These are phyloP conservation scores for Pissodes strobi DNA, from an alignment of 1,140 invertebrate species.

Conservation along the genomic window DNA sequence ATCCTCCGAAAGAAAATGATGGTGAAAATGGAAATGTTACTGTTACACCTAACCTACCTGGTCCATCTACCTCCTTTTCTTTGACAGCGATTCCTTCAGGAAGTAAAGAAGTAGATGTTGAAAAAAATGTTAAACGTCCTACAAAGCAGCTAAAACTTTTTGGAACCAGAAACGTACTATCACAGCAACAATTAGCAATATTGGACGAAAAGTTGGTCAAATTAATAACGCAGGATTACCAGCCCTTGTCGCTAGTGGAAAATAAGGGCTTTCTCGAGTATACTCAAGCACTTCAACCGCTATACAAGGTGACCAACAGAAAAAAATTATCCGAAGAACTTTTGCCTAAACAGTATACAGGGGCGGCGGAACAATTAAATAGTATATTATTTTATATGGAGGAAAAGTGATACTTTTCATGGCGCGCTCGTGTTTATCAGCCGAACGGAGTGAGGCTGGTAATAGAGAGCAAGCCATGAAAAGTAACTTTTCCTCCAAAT, in stretches of 20 bases:
- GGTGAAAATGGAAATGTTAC: neutral
- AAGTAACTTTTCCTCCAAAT: too few relatives aligned
- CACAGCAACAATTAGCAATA: neutral
- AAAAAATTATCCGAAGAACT: too few relatives aligned
- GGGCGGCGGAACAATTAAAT: too few relatives aligned
- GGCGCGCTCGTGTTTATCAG: too few relatives aligned
- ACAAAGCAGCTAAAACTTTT: conserved; percentile 10
- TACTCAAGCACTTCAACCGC: conserved; percentile 1
- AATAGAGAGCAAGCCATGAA: too few relatives aligned
- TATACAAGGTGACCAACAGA: too few relatives aligned
- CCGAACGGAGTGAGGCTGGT: too few relatives aligned
- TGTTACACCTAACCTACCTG: neutral
- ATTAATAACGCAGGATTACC: conserved; percentile 22
- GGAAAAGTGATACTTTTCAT: too few relatives aligned
- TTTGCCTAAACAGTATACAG: too few relatives aligned
- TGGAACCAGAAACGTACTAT: neutral
- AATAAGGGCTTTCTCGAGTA: conserved; percentile 12
- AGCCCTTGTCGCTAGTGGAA: conserved; percentile 15
- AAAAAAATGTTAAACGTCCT: neutral
- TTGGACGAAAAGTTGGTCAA: conserved; percentile 1
- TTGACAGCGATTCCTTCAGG: neutral
- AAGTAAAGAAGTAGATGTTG: neutral
- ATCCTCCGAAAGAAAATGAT: neutral
- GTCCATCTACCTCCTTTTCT: too few relatives aligned
- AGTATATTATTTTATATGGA: too few relatives aligned